Evolutionary conservation across 1,140 invertebrate species (phyloP).

Genomic region (Saxidomus purpurata): DNA sequence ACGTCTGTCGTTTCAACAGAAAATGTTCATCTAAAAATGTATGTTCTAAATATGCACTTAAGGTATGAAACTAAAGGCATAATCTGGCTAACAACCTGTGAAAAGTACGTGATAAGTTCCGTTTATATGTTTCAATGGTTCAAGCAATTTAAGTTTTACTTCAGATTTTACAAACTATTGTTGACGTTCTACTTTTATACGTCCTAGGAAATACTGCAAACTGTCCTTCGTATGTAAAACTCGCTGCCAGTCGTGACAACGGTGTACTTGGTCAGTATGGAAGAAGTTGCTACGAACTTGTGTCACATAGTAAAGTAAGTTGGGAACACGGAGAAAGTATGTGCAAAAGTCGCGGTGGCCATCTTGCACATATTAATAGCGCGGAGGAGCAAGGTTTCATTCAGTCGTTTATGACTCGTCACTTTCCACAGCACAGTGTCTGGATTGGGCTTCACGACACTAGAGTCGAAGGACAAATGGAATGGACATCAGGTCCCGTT

Average conservation of each 20-base stretch:
- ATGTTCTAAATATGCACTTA: too few species aligned
- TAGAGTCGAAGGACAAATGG: slow-evolving; percentile 8
- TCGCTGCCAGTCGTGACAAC: not conserved
- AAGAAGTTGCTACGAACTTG: slow-evolving; percentile 40
- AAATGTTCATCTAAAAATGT: too few species aligned
- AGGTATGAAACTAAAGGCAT: too few species aligned
- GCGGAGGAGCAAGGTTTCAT: slow-evolving; percentile 44
- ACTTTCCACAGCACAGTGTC: slow-evolving; percentile 28
- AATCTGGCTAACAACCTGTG: too few species aligned
- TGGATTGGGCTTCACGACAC: slow-evolving; percentile 49
- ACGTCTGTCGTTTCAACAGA: too few species aligned
- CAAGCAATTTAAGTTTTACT: too few species aligned
- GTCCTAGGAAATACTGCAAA: slow-evolving; percentile 10
- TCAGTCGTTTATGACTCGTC: slow-evolving; percentile 9
- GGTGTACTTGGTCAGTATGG: slow-evolving; percentile 11
- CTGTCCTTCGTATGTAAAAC: not conserved
- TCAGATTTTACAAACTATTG: too few species aligned
- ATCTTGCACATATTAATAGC: slow-evolving; percentile 13
- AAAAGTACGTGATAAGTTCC: too few species aligned
- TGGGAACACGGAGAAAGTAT: slow-evolving; percentile 30
- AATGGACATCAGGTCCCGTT: slow-evolving; percentile 40
- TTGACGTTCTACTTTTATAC: too few species aligned
- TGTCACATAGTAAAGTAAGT: not conserved
- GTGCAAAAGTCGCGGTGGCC: slow-evolving; percentile 22
- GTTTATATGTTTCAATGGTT: too few species aligned